Base-by-base conservation (phyloP, 2,797 vertebrate species). In the Ficedula albicollis region DNA sequence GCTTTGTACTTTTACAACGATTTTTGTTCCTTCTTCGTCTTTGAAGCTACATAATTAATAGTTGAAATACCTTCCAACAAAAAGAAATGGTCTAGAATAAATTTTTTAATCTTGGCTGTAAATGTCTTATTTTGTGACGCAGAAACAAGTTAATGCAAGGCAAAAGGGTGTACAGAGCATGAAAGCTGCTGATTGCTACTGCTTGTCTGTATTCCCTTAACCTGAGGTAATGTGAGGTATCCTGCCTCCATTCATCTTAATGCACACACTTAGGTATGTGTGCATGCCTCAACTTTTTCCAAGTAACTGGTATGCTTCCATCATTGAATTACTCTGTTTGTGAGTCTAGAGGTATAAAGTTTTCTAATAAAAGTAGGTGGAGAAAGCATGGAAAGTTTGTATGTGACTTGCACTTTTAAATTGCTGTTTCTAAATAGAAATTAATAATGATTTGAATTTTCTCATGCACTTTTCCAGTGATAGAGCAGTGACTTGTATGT, bases 181-280 rank as follows among this genome's bases (percentile, higher is more conserved):
- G 56, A 44, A 67, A 63, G 44, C 43, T 49, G 5, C 21, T 67
- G 11, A 5, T 10, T 56, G 21, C 56, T 70, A 1, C 44, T 73
- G 75, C 81, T 60, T 36, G 44, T 43, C 49, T 68, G 14, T 75
- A 12, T 84, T 89, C 38, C 15, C 21, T 49, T 79, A 9, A 70
- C 30, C 27, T 8, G 2, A 75, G 20, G 46, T 76, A 23, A 27
- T 0, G 0, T 3, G 39, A 36, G n/a, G 26, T 82, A 4, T 21
- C 1, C 67, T 62, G 59, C 59, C 68, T 79, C 44, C 6, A 1
- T 64, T 58, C 29, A n/a, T 62, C 25, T 26, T 52, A 76, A 25
- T 59, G 39, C 34, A n/a, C 54, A 59, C 54, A 25, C 32, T 67
- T 48, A 73, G 41, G 55, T 84, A 30, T 51, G 43, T 77, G 49